Percentiles rank a stretch among this genome's conserved stretches.
phyloP scores from a whole-genome alignment of 2,113 vertebrate species.

The Sapajus apella region DNA sequence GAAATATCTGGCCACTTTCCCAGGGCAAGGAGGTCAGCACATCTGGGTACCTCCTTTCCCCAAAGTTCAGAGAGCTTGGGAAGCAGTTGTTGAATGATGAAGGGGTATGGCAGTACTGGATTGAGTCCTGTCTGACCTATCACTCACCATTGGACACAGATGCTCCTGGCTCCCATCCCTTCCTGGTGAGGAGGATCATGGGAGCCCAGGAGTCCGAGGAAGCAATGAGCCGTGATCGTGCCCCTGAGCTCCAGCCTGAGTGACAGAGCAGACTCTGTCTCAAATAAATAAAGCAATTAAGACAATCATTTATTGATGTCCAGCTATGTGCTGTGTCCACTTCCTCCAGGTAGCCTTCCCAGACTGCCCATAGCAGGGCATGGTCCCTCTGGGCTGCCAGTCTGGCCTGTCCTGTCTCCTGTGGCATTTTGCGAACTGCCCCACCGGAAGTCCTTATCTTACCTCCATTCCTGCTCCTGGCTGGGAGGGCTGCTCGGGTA shows the following conservation, averaged over 20 bases:
- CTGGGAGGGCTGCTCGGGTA: neutral
- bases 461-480: neutral
- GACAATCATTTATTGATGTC: neutral
- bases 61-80: neutral
- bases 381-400: neutral
- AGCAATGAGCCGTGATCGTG: too few relatives aligned
- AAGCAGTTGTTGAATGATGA: neutral
- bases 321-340: neutral
- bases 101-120: neutral
- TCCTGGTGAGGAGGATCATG: neutral
- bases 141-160: neutral
- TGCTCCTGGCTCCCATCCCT: neutral
- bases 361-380: neutral
- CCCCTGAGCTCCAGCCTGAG: too few relatives aligned
- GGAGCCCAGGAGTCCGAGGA: too few relatives aligned
- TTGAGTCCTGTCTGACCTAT: conserved; percentile 70
- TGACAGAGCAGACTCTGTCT: too few relatives aligned
- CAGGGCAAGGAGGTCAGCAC: conserved; percentile 75
- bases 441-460: neutral
- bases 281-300: neutral
- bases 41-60: neutral
- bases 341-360: neutral
- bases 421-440: neutral
- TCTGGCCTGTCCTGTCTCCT: neutral
- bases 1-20: conserved; percentile 72